Evolutionary conservation across 2,113 vertebrate genomes (phyloP).

Genomic region (Sebastes schlegelii): DNA sequence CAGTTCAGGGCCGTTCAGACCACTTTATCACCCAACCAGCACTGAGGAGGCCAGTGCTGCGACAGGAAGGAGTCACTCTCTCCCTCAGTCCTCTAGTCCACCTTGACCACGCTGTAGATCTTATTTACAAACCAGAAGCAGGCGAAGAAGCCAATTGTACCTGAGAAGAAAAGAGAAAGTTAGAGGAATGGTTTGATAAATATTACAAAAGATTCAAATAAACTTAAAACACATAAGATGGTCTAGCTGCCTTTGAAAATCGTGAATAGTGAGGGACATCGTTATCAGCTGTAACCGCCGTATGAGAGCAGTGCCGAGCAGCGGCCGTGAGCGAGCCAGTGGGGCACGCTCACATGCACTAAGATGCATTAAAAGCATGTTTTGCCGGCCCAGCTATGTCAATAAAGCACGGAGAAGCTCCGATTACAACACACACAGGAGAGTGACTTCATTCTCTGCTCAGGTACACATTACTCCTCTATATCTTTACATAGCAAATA

Average conservation of each 20-base stretch:
- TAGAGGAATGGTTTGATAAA: not conserved
- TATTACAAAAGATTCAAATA: not conserved
- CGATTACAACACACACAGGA: too few relatives aligned
- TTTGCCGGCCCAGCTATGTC: too few relatives aligned
- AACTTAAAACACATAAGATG: not conserved
- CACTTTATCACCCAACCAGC: conserved; percentile 50
- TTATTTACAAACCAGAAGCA: conserved; percentile 99
- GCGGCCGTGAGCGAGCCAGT: too few relatives aligned
- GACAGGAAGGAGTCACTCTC: conserved; percentile 41
- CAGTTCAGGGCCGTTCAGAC: conserved; percentile 59
- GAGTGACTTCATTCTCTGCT: too few relatives aligned
- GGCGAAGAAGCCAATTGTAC: conserved; percentile 98
- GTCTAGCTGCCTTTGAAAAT: not conserved
- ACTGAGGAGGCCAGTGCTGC: conserved; percentile 40
- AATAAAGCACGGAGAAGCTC: too few relatives aligned
- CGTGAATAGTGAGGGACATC: too few relatives aligned
- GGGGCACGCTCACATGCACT: too few relatives aligned
- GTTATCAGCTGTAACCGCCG: too few relatives aligned
- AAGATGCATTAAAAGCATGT: too few relatives aligned
- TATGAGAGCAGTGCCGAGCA: too few relatives aligned
- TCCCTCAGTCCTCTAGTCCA: conserved; percentile 87
- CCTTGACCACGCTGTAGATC: conserved; percentile 99
- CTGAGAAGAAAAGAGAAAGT: conserved; percentile 74
- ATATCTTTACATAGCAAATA: too few relatives aligned
- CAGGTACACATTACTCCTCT: too few relatives aligned